phyloP scores from a whole-genome alignment of 2,888 invertebrate genomes.

The Microchrysa polita region DNA sequence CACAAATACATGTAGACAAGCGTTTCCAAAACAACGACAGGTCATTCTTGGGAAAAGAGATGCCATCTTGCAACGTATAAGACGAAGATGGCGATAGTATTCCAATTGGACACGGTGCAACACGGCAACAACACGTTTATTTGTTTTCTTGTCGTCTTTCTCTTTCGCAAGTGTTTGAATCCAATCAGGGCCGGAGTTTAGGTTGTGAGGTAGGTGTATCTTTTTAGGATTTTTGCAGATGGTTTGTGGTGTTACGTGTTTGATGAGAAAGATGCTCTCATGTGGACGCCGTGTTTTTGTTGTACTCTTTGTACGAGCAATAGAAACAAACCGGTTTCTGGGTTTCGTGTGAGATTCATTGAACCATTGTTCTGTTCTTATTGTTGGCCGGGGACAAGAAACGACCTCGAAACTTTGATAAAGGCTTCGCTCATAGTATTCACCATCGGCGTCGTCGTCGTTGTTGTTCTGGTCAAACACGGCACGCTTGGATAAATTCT shows the following conservation, averaged over 20 bases:
- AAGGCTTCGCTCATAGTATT: neutral
- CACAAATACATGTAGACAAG: neutral
- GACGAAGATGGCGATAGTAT: neutral
- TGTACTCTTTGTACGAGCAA: neutral
- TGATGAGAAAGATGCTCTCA: no score
- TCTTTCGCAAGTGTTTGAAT: neutral
- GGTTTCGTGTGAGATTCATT: conserved; percentile 6
- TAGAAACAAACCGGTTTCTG: neutral
- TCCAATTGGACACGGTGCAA: conserved; percentile 26
- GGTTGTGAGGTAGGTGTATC: neutral
- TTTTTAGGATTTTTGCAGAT: neutral
- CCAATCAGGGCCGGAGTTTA: conserved; percentile 15
- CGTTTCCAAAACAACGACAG: neutral
- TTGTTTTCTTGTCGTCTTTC: neutral
- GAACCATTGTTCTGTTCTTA: no score
- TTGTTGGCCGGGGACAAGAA: conserved; percentile 13
- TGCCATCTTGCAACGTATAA: neutral
- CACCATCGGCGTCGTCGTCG: no score
- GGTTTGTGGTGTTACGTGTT: no score
- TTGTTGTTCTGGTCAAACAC: conserved; percentile 17
- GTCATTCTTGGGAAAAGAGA: neutral
- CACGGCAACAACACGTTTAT: neutral
- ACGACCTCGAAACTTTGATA: conserved; percentile 8
- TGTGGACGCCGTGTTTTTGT: no score
- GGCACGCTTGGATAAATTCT: conserved; percentile 17